phyloP scores from a whole-genome alignment of 2,797 vertebrate genomes.

The Percopsis omiscomaycus region DNA sequence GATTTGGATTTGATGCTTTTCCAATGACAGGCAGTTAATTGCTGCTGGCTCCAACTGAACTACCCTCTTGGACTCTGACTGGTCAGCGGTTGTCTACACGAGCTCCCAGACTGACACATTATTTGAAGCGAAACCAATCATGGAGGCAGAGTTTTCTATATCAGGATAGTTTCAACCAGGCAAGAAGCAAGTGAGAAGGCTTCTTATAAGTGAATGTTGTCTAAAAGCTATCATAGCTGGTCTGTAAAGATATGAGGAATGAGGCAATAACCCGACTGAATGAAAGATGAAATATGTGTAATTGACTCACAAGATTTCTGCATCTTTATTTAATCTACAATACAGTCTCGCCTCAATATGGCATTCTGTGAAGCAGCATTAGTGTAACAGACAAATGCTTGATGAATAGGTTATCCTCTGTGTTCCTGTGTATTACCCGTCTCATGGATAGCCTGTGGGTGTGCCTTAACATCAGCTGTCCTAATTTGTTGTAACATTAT shows the following conservation, averaged over 20 bases:
- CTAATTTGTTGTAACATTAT: slow-evolving; percentile 38
- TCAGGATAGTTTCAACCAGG: no score
- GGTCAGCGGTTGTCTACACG: no score
- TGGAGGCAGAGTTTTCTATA: no score
- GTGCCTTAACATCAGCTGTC: slow-evolving; percentile 19
- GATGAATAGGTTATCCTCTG: not conserved
- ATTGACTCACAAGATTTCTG: no score
- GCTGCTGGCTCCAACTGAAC: no score
- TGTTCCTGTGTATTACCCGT: not conserved
- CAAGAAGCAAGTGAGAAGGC: not conserved
- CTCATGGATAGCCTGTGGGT: slow-evolving; percentile 15
- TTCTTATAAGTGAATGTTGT: slow-evolving; percentile 16
- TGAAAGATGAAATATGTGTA: not conserved
- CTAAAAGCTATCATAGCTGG: not conserved
- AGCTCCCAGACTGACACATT: slow-evolving; percentile 13
- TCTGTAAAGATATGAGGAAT: not conserved
- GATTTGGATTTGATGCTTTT: no score
- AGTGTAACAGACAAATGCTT: not conserved
- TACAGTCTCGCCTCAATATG: no score
- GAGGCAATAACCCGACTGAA: not conserved
- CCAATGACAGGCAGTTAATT: no score
- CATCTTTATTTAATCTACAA: no score
- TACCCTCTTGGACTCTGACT: no score
- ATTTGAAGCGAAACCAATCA: not conserved
- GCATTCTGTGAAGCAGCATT: slow-evolving; percentile 1